These are phyloP conservation scores for Diorhabda sublineata DNA, from an alignment of 1,140 invertebrate genomes.

Conservation along the genomic window DNA sequence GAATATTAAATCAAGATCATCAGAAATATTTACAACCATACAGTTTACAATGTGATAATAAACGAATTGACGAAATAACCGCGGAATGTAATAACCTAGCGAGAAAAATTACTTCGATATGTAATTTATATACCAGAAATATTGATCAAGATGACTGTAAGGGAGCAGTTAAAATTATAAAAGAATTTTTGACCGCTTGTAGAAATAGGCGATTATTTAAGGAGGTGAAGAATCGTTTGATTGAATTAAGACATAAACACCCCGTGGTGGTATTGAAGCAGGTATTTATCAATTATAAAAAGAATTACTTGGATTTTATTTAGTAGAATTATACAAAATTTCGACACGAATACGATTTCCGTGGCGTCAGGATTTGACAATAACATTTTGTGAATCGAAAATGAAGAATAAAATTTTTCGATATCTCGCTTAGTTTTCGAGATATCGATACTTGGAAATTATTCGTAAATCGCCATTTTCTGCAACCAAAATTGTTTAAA, in stretches of 20 bases:
- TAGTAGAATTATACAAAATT: too few relatives aligned
- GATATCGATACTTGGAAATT: too few relatives aligned
- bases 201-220: slow-evolving; percentile 23
- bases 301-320: too few relatives aligned
- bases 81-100: slow-evolving; percentile 1
- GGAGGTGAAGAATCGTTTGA: slow-evolving; percentile 17
- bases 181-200: slow-evolving; percentile 15
- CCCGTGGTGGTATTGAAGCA: slow-evolving; percentile 21
- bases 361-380: too few relatives aligned
- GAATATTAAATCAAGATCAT: slow-evolving; percentile 15
- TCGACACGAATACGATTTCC: too few relatives aligned
- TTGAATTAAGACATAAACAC: slow-evolving; percentile 14
- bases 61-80: neutral
- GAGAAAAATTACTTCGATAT: slow-evolving; percentile 8
- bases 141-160: neutral
- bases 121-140: neutral
- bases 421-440: too few relatives aligned
- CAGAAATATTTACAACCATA: slow-evolving; percentile 4
- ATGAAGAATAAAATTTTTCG: too few relatives aligned
- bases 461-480: too few relatives aligned
- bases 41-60: neutral
- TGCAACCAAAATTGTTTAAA: too few relatives aligned
- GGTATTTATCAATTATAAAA: neutral
- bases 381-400: too few relatives aligned
- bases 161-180: slow-evolving; percentile 21